phyloP scores from a whole-genome alignment of 2,113 vertebrate species.

The Pseudorasbora parva region DNA sequence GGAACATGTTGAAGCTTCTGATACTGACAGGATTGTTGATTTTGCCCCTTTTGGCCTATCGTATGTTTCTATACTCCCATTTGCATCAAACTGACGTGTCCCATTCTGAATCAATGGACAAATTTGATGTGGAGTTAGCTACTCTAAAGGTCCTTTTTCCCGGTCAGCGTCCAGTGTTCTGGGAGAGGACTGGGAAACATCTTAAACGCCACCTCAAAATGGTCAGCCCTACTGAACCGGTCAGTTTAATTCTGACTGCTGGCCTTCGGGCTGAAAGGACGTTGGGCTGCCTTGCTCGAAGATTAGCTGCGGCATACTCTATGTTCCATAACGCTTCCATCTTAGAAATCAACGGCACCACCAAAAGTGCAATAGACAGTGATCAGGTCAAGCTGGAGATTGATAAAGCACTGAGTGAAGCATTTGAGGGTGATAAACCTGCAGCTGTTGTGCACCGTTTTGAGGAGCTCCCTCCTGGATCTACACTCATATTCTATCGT shows the following conservation, averaged over 20 bases:
- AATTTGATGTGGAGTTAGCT: constrained; percentile 65
- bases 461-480: constrained; percentile 86
- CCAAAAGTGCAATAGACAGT: constrained; percentile 74
- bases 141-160: constrained; percentile 77
- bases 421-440: constrained; percentile 76
- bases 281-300: constrained; percentile 81
- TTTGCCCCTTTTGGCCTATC: constrained; percentile 38
- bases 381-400: constrained; percentile 84
- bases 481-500: constrained; percentile 95
- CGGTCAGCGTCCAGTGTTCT: constrained; percentile 82
- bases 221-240: constrained; percentile 77
- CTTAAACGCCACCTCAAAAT: constrained; percentile 84
- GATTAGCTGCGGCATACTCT: constrained; percentile 79
- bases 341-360: constrained; percentile 76
- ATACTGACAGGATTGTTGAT: constrained; percentile 22
- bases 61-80: neutral
- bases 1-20: constrained; percentile 7
- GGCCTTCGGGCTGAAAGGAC: constrained; percentile 77
- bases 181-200: constrained; percentile 82
- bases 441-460: constrained; percentile 88
- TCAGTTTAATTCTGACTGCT: constrained; percentile 85
- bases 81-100: neutral
- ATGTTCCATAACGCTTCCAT: constrained; percentile 69
- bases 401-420: constrained; percentile 79
- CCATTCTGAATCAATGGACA: neutral